phyloP scores from a whole-genome alignment of 2,113 vertebrate genomes.

The Coptodon rendalli region DNA sequence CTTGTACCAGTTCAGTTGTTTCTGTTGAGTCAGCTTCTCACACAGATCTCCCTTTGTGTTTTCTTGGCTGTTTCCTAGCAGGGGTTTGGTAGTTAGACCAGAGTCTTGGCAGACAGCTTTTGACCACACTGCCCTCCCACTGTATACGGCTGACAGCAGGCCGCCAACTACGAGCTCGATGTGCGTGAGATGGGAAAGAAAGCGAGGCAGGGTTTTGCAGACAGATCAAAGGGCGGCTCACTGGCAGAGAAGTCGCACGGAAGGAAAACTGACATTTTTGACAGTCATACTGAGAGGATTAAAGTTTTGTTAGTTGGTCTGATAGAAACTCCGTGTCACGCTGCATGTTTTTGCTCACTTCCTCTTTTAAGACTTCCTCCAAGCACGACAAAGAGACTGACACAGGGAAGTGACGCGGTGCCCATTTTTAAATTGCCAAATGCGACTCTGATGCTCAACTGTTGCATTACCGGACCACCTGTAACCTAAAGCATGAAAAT shows the following conservation, averaged over 20 bases:
- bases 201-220: not conserved
- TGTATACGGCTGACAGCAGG: not conserved
- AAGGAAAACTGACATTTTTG: not conserved
- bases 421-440: not conserved
- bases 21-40: slow-evolving; percentile 42
- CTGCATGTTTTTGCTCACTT: slow-evolving; percentile 38
- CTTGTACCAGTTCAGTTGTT: not conserved
- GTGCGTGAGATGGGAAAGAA: not conserved
- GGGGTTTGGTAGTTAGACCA: slow-evolving; percentile 7
- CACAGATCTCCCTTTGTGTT: slow-evolving; percentile 49
- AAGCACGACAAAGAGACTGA: not conserved
- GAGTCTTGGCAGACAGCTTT: slow-evolving; percentile 19
- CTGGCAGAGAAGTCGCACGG: not conserved
- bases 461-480: not conserved
- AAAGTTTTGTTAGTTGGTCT: not conserved
- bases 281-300: not conserved
- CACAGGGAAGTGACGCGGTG: not conserved
- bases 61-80: not conserved
- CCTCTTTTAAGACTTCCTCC: slow-evolving; percentile 49
- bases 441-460: not conserved
- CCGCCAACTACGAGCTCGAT: not conserved
- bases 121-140: slow-evolving; percentile 1
- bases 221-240: not conserved
- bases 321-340: slow-evolving; percentile 4
- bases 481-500: not conserved